A percentile compares a stretch with the other conserved stretches of the same genome.
Conservation (phyloP, 2,113 vertebrate species). For the Oenanthe oenanthe region DNA sequence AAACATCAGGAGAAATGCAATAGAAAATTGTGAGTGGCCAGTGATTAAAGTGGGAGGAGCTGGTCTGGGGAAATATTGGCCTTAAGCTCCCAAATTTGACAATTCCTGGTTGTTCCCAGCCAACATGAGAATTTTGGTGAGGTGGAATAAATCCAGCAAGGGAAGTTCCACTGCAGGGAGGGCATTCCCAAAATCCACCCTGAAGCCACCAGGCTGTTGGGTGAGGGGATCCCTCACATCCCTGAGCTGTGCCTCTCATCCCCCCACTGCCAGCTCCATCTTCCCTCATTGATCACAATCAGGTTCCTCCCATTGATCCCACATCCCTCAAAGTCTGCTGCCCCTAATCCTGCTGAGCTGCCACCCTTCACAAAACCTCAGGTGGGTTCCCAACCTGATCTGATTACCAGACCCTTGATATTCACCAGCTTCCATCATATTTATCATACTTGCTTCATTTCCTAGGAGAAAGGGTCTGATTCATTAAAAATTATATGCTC, state of each 20-base stretch:
- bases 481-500: slow-evolving; percentile 82
- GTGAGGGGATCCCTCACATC: rapidly evolving
- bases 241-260: neutral
- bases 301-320: slow-evolving; percentile 33
- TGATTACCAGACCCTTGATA: slow-evolving; percentile 56
- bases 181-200: neutral
- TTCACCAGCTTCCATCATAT: slow-evolving; percentile 64
- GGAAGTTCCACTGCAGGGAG: neutral
- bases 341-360: slow-evolving; percentile 20
- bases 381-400: slow-evolving; percentile 57
- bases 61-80: neutral
- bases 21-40: neutral
- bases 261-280: neutral
- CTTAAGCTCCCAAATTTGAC: rapidly evolving
- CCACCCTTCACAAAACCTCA: slow-evolving; percentile 49
- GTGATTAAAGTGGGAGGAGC: neutral
- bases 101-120: neutral
- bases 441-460: slow-evolving; percentile 79
- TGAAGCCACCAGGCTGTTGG: neutral
- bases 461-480: slow-evolving; percentile 75
- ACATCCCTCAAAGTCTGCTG: slow-evolving; percentile 24
- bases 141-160: neutral
- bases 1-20: neutral
- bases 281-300: slow-evolving; percentile 32
- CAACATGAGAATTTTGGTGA: neutral